Evolutionary conservation across 1,140 invertebrate genomes (phyloP).

Genomic region (Coboldia fuscipes): DNA sequence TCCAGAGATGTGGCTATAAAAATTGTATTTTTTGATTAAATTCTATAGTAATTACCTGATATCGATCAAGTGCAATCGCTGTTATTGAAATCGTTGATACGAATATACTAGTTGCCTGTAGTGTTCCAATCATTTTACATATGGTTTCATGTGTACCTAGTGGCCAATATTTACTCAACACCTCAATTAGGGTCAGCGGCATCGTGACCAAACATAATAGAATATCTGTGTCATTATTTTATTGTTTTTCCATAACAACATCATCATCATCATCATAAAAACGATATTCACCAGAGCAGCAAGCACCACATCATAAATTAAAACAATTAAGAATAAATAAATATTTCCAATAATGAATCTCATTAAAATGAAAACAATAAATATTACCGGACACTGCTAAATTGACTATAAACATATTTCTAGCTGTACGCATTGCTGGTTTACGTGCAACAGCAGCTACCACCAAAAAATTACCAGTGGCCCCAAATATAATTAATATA

Average conservation of each 20-base stretch:
- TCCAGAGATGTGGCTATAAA: no score
- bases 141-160: conserved; percentile 37
- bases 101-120: conserved; percentile 71
- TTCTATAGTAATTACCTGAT: conserved; percentile 28
- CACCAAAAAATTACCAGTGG: conserved; percentile 57
- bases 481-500: conserved; percentile 51
- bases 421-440: conserved; percentile 59
- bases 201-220: conserved; percentile 67
- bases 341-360: no score
- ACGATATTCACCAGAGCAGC: no score
- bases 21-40: no score
- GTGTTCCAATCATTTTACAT: conserved; percentile 60
- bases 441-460: conserved; percentile 56
- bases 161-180: conserved; percentile 54
- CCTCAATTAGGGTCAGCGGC: conserved; percentile 63
- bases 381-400: conserved; percentile 51
- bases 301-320: no score
- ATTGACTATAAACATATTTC: conserved; percentile 82
- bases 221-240: conserved; percentile 36
- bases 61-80: conserved; percentile 67
- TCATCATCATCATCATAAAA: no score
- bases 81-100: conserved; percentile 79
- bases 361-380: no score
- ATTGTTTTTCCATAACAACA: no score
- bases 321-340: no score